Evolutionary conservation across 2,888 invertebrate genomes (phyloP), one percentile per base, ranked within the genome.

Genomic region (Caenorhabditis imperialis): DNA sequence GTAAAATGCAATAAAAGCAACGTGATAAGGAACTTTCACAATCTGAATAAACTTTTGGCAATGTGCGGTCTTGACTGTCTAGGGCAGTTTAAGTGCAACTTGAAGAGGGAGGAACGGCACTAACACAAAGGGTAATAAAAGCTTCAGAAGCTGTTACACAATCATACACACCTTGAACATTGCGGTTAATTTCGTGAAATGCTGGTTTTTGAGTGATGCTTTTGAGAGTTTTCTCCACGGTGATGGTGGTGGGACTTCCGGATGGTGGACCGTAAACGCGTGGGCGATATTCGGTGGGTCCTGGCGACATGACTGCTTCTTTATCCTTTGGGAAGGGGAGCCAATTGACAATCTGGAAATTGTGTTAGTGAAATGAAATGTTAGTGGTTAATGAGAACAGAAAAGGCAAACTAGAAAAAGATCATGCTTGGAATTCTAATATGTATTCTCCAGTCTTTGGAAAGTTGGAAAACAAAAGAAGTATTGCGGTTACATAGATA

Each of bases 111-210:
- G 40, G 45, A 48, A 47, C 30, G 62, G 53, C 51, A 54, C 54
- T 33, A 37, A 23, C 23, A 65, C 67, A 67, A 67, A 67, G 57
- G 67, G 57, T 44, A 18, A 57, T 57, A 57, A 67, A 67, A 51
- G 22, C 3, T 44, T 47, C 8, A 20, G 14, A 23, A 6, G 23
- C 23, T 12, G 50, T 30, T 53, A 50, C 42, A 53, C 51, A n/a
- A 22, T 50, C 45, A 45, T 45, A 67, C 67, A 67, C 57, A 67
- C 67, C 67, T 57, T 45, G 48, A 33, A 50, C 44, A 51, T 67
- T 58, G 40, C 37, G 44, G 20, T 40, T 30, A 25, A 44, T 40
- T 20, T 67, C 57, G 27, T 30, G 14, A 4, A 67, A 18, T 22
- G 65, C 33, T 35, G 45, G 30, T 45, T 23, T 23, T 27, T 25